Evolutionary conservation across 2,888 invertebrate genomes (phyloP).

Genomic region (Rhagonycha fulva): DNA sequence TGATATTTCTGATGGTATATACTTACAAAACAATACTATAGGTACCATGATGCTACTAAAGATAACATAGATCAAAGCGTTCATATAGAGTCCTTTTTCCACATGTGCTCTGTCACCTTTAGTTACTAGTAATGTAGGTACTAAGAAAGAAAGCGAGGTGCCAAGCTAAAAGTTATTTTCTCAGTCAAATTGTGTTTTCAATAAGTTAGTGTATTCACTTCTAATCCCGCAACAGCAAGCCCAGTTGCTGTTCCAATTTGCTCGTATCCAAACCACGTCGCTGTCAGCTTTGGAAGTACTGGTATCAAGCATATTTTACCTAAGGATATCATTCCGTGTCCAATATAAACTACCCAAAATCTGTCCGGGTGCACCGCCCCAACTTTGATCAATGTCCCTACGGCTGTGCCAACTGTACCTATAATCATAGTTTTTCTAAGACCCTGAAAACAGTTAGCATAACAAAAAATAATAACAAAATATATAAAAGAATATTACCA

Average conservation of each 20-base stretch:
- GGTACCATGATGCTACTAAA: neutral
- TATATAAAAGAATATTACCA: neutral
- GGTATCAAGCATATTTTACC: neutral
- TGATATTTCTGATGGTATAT: neutral
- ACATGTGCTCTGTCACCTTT: neutral
- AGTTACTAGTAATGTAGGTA: neutral
- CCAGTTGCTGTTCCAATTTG: neutral
- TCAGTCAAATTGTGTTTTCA: neutral
- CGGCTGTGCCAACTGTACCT: neutral
- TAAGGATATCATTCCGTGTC: neutral
- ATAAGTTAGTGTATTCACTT: neutral
- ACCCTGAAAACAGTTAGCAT: neutral
- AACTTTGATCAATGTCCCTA: neutral
- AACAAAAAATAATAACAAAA: too few relatives aligned
- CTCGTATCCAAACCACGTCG: neutral
- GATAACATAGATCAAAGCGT: neutral
- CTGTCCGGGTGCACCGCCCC: neutral
- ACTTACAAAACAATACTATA: neutral
- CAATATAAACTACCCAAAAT: neutral
- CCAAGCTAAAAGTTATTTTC: neutral
- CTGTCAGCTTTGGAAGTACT: neutral
- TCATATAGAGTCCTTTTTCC: neutral
- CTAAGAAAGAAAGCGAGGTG: neutral
- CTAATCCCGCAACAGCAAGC: neutral
- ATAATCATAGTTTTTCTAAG: neutral